phyloP scores from a whole-genome alignment of 2,113 vertebrate species.

The Lethenteron camtschaticum region DNA sequence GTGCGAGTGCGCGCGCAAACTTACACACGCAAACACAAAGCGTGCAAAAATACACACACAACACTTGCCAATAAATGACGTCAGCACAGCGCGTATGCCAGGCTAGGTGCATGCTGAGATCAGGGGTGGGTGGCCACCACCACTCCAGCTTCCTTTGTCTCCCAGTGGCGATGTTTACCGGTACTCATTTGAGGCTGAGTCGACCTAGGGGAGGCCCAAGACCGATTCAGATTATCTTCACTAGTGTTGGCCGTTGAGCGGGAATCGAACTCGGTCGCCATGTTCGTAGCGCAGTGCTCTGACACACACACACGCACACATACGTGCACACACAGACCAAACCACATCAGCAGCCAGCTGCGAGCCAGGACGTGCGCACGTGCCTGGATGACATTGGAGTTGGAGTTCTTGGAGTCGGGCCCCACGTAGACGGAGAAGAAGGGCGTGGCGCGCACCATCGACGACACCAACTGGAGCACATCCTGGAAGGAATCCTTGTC shows the following conservation, averaged over 20 bases:
- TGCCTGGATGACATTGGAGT: slow-evolving; percentile 89
- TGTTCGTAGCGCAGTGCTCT: too few species aligned
- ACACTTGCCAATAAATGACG: background rate
- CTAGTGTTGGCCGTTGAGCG: too few species aligned
- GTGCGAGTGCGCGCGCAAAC: slow-evolving; percentile 5
- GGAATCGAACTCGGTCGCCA: too few species aligned
- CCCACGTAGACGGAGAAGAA: slow-evolving; percentile 74
- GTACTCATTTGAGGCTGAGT: too few species aligned
- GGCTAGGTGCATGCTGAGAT: too few species aligned
- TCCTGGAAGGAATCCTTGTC: slow-evolving; percentile 78
- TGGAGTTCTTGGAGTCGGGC: slow-evolving; percentile 77
- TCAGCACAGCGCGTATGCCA: too few species aligned
- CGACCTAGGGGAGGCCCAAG: too few species aligned
- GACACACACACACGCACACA: too few species aligned
- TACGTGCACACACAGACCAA: background rate
- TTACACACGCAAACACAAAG: background rate
- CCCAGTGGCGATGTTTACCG: too few species aligned
- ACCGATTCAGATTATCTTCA: too few species aligned
- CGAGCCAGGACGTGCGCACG: background rate
- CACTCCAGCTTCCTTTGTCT: too few species aligned
- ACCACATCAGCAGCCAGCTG: background rate
- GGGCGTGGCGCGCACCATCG: slow-evolving; percentile 59
- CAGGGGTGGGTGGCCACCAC: too few species aligned
- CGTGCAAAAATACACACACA: background rate
- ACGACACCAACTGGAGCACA: slow-evolving; percentile 66